These are phyloP conservation scores for Leptinotarsa peninsularis DNA, from an alignment of 2,888 invertebrate species.

Conservation along the genomic window DNA sequence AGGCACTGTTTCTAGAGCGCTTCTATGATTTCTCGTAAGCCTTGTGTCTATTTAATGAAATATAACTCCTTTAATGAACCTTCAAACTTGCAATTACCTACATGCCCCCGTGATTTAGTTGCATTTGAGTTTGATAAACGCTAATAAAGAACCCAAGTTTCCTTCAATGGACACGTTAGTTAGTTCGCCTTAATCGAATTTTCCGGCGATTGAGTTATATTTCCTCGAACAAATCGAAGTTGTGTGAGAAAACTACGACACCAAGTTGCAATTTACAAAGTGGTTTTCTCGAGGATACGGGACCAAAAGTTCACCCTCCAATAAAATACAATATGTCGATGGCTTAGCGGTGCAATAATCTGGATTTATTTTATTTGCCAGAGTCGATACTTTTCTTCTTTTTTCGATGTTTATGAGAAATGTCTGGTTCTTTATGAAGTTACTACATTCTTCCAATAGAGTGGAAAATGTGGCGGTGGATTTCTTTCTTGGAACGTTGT, in stretches of 20 bases:
- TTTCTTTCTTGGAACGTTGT: neutral
- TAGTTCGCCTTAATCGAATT: neutral
- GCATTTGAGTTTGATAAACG: neutral
- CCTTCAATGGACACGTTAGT: slow-evolving; percentile 4
- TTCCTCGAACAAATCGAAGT: neutral
- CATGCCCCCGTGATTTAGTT: too few relatives aligned
- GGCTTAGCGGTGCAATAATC: slow-evolving; percentile 10
- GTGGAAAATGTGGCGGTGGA: neutral
- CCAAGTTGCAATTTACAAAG: slow-evolving; percentile 13
- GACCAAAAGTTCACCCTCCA: neutral
- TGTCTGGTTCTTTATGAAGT: slow-evolving; percentile 1
- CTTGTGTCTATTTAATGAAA: too few relatives aligned
- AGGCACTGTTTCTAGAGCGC: too few relatives aligned
- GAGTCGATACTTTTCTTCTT: slow-evolving; percentile 2
- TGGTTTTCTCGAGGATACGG: slow-evolving; percentile 13
- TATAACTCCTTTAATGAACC: too few relatives aligned
- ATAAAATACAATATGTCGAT: slow-evolving; percentile 10
- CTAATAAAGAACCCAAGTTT: neutral
- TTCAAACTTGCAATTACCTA: too few relatives aligned
- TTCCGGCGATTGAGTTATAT: neutral
- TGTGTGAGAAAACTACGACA: neutral
- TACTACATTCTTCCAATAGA: neutral
- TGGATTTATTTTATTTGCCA: slow-evolving; percentile 16
- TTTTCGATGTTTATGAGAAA: slow-evolving; percentile 14
- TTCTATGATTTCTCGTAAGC: too few relatives aligned